Conservation (phyloP, 1,140 invertebrate genomes). For the Acyrthosiphon pisum region DNA sequence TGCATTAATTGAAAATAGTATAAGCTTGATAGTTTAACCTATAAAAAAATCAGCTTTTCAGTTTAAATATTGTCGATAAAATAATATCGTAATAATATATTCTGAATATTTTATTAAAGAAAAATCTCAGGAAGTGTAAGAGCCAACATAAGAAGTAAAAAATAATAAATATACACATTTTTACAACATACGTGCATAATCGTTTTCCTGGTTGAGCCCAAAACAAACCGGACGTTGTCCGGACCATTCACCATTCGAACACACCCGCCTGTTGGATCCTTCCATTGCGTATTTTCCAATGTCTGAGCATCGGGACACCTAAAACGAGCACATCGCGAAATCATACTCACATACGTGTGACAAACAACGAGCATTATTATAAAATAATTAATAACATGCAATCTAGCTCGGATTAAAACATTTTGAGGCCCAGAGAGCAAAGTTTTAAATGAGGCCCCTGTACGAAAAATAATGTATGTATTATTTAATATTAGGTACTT, state of each 20-base stretch:
- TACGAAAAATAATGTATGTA: too few relatives aligned
- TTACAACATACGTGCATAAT: slow-evolving; percentile 74
- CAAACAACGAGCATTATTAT: background rate
- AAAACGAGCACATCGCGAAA: background rate
- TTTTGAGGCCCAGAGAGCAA: too few relatives aligned
- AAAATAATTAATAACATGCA: background rate
- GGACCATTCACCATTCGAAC: slow-evolving; percentile 79
- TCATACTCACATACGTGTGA: background rate
- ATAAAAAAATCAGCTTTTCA: background rate
- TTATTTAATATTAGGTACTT: too few relatives aligned
- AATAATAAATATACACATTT: background rate
- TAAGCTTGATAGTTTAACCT: background rate
- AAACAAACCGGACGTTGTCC: slow-evolving; percentile 79
- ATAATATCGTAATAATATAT: background rate
- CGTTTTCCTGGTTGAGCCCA: slow-evolving; percentile 83
- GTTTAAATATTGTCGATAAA: background rate
- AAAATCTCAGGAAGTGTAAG: background rate
- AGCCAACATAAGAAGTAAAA: background rate
- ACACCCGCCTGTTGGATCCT: slow-evolving; percentile 71
- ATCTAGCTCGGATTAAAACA: too few relatives aligned
- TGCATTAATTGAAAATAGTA: too few relatives aligned
- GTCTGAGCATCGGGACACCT: slow-evolving; percentile 74
- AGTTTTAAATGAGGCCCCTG: too few relatives aligned
- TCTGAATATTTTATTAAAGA: background rate
- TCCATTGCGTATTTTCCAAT: slow-evolving; percentile 76